Evolutionary conservation across 2,888 invertebrate genomes (phyloP), one percentile per base, ranked within the genome.

Genomic region (Eucera pruinosa): DNA sequence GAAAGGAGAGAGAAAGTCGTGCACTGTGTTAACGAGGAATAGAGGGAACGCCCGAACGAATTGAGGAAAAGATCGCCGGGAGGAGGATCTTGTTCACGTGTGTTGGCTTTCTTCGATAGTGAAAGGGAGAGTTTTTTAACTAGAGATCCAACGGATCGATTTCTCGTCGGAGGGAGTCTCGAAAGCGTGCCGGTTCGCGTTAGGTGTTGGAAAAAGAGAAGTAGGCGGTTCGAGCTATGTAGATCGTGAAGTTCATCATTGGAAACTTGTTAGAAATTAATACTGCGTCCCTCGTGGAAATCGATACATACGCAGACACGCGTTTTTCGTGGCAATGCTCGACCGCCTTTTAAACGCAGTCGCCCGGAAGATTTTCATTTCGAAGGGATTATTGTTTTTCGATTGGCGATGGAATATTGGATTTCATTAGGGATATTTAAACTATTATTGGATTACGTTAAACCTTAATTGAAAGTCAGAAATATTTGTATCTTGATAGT

Each of bases 1-100:
- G 60, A 30, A 45, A 47, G 45, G 30, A 60, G 45, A 60, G 82
- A 70, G 82, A 83, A 83, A 83, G 84, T 83, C 43, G 69, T 50
- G 15, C 13, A 25, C 9, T 36, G 3, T 5, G 33, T 7, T n/a
- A 39, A 57, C 25, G 5, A 15, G 18, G 1, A 15, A 18, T 20
- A 47, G 20, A 41, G 68, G 45, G 50, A 64, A 66, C 61, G 61
- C 50, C 55, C 45, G 13, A 58, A 47, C 58, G 54, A 36, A 55
- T 20, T 20, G 33, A 36, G 15, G 58, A 11, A 45, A 33, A 36
- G 58, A 60, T 50, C 20, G 33, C 11, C 18, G 36, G 2, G 3
- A 36, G 23, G 18, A 60, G 20, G 23, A 43, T 18, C 52, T 47
- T 36, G 0, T 13, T 9, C 27, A 39, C 39, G 23, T 30, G 11